phyloP scores from a whole-genome alignment of 37 sponge, comb jelly and placozoan genomes.

The Hormiphora californensis region DNA sequence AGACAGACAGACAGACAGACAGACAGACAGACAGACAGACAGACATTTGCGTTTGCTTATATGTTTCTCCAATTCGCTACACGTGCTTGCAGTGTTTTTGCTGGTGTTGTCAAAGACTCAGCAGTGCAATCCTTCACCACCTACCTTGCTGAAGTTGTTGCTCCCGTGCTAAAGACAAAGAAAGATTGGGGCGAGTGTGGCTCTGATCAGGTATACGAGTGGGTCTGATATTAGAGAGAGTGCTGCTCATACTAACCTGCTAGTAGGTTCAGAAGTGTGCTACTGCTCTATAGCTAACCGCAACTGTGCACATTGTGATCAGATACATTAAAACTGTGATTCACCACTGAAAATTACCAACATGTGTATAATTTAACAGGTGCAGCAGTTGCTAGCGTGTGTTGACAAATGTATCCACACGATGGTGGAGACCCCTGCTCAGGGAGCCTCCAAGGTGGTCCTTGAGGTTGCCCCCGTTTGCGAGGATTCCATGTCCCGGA shows the following conservation, averaged over 20 bases:
- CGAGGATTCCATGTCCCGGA: conserved; percentile 26
- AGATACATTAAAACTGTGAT: no score
- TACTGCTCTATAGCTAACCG: no score
- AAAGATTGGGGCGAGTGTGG: conserved; percentile 71
- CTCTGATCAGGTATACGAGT: neutral
- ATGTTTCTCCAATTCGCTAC: neutral
- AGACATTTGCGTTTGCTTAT: neutral
- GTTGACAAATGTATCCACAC: conserved; percentile 48
- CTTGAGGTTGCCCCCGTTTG: conserved; percentile 32
- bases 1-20: no score
- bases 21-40: no score
- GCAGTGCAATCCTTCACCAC: conserved; percentile 62
- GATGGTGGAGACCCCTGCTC: conserved; percentile 45
- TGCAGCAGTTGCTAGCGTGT: conserved; percentile 50
- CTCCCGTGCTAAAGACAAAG: conserved; percentile 66
- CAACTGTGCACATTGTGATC: no score
- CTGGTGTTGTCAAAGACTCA: conserved; percentile 75
- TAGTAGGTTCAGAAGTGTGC: no score
- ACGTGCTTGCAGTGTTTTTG: conserved; percentile 50
- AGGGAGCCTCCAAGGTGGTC: neutral
- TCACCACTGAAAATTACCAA: no score
- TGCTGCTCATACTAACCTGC: no score
- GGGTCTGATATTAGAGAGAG: no score
- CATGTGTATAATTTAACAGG: neutral
- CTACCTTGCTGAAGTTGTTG: conserved; percentile 67